Evolutionary conservation across 2,888 invertebrate species (phyloP).

Genomic region (Brenthis daphne): DNA sequence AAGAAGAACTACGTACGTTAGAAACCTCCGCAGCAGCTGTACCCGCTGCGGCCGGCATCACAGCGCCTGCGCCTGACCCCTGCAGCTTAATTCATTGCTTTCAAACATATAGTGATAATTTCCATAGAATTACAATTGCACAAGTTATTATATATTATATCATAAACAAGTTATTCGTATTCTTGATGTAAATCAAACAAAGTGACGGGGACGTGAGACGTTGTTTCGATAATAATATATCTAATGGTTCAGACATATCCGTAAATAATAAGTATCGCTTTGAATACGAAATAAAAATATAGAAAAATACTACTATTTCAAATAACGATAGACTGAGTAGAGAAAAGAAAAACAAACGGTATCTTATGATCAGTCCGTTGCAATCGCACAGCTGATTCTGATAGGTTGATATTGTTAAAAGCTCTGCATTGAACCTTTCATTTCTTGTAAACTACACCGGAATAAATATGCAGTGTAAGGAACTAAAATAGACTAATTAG

Average conservation of each 20-base stretch:
- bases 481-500: no score
- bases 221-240: neutral
- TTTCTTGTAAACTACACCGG: no score
- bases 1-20: neutral
- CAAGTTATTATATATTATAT: slow-evolving; percentile 6
- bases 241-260: neutral
- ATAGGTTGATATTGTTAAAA: no score
- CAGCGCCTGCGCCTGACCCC: slow-evolving; percentile 34
- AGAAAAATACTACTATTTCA: neutral
- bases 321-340: neutral
- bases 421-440: no score
- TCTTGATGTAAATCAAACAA: slow-evolving; percentile 22
- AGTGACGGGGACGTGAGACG: neutral
- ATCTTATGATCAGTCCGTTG: no score
- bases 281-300: neutral
- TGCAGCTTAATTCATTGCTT: slow-evolving; percentile 42
- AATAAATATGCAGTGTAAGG: no score
- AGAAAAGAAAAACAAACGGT: no score
- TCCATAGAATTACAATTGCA: slow-evolving; percentile 30
- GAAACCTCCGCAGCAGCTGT: no score
- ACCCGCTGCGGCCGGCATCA: neutral
- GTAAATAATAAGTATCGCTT: neutral
- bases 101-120: slow-evolving; percentile 35
- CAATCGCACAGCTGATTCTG: no score
- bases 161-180: slow-evolving; percentile 18